Evolutionary conservation across 2,888 invertebrate species (phyloP).

Genomic region (Calliopum simillimum): DNA sequence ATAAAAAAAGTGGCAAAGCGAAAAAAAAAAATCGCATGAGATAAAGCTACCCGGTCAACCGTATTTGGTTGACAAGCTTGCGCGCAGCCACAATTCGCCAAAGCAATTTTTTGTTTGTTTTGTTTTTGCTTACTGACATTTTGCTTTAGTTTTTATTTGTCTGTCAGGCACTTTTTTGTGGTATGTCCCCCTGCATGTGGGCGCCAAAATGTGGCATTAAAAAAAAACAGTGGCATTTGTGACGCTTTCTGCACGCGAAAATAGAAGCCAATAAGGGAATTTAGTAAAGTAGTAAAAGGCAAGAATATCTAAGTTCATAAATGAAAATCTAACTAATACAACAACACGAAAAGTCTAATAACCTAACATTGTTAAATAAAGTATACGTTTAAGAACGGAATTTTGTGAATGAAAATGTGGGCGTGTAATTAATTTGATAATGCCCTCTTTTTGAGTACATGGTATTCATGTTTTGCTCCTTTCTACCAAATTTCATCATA

Average conservation of each 20-base stretch:
- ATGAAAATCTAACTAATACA: too few relatives aligned
- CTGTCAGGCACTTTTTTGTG: background rate
- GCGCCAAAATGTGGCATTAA: conserved; percentile 14
- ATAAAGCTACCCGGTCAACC: background rate
- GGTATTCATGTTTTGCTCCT: too few relatives aligned
- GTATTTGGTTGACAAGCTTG: conserved; percentile 1
- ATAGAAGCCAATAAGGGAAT: too few relatives aligned
- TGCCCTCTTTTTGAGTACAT: too few relatives aligned
- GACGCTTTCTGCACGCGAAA: background rate
- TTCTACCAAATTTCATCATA: too few relatives aligned
- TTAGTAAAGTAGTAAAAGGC: too few relatives aligned
- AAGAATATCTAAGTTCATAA: too few relatives aligned
- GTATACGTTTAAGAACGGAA: too few relatives aligned
- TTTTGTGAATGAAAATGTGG: too few relatives aligned
- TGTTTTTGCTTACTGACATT: background rate
- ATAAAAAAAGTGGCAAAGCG: background rate
- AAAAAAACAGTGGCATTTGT: conserved; percentile 9
- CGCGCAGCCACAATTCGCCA: conserved; percentile 4
- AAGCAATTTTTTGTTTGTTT: background rate
- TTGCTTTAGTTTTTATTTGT: background rate
- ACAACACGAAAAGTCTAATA: too few relatives aligned
- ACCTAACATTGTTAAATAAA: too few relatives aligned
- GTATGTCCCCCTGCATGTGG: conserved; percentile 6
- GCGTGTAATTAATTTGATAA: too few relatives aligned
- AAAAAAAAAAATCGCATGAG: background rate